phyloP scores from a whole-genome alignment of 2,113 vertebrate species.

The Poecile atricapillus region DNA sequence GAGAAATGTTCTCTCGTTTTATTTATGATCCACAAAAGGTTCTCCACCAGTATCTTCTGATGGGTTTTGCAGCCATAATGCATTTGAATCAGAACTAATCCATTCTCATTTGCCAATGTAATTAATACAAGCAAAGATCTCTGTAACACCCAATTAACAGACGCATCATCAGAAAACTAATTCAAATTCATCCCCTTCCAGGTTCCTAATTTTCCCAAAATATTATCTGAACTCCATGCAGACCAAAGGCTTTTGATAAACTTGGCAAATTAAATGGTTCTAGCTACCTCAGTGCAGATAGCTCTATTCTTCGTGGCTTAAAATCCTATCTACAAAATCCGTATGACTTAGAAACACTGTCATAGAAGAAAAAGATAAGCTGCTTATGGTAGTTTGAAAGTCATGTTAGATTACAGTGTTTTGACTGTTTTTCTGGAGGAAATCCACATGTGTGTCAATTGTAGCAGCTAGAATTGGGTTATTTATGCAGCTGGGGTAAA shows the following conservation, averaged over 20 bases:
- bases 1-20: background rate
- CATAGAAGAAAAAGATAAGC: background rate
- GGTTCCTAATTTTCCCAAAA: background rate
- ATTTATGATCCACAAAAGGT: background rate
- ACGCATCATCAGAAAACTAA: background rate
- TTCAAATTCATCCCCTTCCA: background rate
- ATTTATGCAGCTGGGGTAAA: background rate
- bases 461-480: background rate
- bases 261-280: background rate
- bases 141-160: background rate
- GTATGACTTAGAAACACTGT: background rate
- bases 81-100: background rate
- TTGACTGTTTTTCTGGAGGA: background rate
- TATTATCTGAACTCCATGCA: background rate
- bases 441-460: background rate
- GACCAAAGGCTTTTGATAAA: background rate
- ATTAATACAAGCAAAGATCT: background rate
- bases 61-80: background rate
- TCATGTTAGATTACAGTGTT: background rate
- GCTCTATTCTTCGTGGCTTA: background rate
- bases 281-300: background rate
- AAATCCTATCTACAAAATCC: conserved; percentile 8
- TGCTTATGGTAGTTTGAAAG: background rate
- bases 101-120: background rate
- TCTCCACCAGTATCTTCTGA: background rate